Conservation (phyloP, 2,113 vertebrate genomes). For the Amia ocellicauda region DNA sequence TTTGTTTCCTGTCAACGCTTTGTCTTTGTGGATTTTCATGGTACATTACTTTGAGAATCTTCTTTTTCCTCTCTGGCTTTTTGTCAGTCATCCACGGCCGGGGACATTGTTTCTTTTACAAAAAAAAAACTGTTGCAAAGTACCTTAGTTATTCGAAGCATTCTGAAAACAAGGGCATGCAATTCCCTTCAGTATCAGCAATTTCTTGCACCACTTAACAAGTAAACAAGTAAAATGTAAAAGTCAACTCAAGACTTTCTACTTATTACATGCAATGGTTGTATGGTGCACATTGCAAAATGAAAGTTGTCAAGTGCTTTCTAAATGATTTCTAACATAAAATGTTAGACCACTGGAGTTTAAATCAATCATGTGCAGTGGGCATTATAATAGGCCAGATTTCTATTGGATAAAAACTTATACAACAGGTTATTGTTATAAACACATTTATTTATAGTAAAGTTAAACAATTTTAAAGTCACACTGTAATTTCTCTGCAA, state of each 20-base stretch:
- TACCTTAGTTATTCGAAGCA: conserved; percentile 45
- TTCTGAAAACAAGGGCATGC: conserved; percentile 45
- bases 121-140: conserved; percentile 28
- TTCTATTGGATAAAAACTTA: too few relatives aligned
- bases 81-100: conserved; percentile 20
- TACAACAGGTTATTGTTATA: too few relatives aligned
- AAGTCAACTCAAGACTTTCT: conserved; percentile 40
- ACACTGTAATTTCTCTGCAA: too few relatives aligned
- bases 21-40: conserved; percentile 6
- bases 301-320: conserved; percentile 6
- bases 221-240: conserved; percentile 57
- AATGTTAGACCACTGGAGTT: neutral
- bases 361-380: too few relatives aligned
- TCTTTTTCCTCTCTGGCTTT: conserved; percentile 5
- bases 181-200: conserved; percentile 51
- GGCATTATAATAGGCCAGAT: too few relatives aligned
- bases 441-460: too few relatives aligned
- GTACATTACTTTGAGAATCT: conserved; percentile 9
- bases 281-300: conserved; percentile 21
- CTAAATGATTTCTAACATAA: neutral
- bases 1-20: conserved; percentile 9
- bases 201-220: conserved; percentile 53
- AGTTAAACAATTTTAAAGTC: too few relatives aligned
- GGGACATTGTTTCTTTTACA: conserved; percentile 22
- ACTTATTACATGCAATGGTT: conserved; percentile 32